phyloP scores from a whole-genome alignment of 2,113 vertebrate genomes.

The Peromyscus californicus region DNA sequence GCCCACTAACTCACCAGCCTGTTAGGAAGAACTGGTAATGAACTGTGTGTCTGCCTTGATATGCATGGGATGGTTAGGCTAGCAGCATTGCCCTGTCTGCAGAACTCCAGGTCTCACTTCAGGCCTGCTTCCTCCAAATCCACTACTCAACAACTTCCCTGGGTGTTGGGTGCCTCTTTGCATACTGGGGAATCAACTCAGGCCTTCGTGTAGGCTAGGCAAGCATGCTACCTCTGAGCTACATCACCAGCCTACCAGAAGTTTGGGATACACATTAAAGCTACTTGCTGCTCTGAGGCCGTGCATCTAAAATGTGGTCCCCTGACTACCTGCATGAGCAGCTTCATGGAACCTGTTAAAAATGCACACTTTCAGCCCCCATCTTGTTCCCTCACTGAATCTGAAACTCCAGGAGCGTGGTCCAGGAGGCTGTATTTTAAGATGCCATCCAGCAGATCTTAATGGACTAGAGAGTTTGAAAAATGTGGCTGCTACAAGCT shows the following conservation, averaged over 20 bases:
- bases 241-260: not conserved
- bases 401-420: not conserved
- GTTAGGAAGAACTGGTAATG: not conserved
- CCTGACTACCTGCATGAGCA: not conserved
- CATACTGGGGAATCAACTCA: not conserved
- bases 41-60: not conserved
- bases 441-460: not conserved
- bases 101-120: not conserved
- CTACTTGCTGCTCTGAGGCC: not conserved
- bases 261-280: not conserved
- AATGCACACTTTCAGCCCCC: not conserved
- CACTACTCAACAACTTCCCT: not conserved
- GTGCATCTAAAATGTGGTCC: not conserved
- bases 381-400: not conserved
- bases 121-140: not conserved
- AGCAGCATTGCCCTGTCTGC: not conserved
- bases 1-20: not conserved
- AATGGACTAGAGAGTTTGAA: not conserved
- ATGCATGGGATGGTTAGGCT: not conserved
- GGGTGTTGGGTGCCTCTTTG: not conserved
- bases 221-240: not conserved
- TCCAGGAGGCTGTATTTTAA: slow-evolving; percentile 6
- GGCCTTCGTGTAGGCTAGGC: not conserved
- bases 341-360: not conserved
- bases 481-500: not conserved